Conservation (phyloP, 2,888 invertebrate genomes). For the Heliconius charithonia region DNA sequence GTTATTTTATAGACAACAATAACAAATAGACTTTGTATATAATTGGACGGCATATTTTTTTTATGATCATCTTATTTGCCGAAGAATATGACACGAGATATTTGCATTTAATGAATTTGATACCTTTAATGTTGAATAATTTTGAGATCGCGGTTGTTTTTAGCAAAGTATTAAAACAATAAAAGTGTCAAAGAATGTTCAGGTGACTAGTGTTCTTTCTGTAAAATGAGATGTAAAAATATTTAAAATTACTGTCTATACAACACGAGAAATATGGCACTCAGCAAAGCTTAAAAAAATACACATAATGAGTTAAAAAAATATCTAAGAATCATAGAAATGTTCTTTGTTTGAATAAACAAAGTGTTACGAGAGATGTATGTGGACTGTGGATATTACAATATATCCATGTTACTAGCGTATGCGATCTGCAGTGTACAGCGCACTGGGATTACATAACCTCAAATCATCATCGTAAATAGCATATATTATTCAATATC, state of each 20-base stretch:
- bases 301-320: background rate
- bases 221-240: too few species aligned
- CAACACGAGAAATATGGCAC: background rate
- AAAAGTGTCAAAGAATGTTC: background rate
- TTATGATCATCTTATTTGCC: too few species aligned
- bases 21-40: too few species aligned
- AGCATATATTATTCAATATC: conserved; percentile 71
- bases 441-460: conserved; percentile 72
- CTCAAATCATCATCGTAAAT: conserved; percentile 73
- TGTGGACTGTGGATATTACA: conserved; percentile 24
- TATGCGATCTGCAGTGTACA: conserved; percentile 67
- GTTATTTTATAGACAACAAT: too few species aligned
- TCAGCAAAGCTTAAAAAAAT: background rate
- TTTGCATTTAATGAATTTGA: too few species aligned
- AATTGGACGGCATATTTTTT: too few species aligned
- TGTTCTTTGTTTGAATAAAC: conserved; percentile 27
- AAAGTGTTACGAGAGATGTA: conserved; percentile 26
- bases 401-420: conserved; percentile 48
- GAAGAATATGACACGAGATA: too few species aligned
- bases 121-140: too few species aligned
- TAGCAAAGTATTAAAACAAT: background rate
- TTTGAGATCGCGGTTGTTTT: too few species aligned
- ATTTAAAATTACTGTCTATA: background rate
- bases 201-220: too few species aligned
- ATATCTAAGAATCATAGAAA: conserved; percentile 8